A percentile compares a stretch with the other conserved stretches of the same genome.
Conservation (phyloP, 2,113 vertebrate species). For the Neodon shergylaensis region DNA sequence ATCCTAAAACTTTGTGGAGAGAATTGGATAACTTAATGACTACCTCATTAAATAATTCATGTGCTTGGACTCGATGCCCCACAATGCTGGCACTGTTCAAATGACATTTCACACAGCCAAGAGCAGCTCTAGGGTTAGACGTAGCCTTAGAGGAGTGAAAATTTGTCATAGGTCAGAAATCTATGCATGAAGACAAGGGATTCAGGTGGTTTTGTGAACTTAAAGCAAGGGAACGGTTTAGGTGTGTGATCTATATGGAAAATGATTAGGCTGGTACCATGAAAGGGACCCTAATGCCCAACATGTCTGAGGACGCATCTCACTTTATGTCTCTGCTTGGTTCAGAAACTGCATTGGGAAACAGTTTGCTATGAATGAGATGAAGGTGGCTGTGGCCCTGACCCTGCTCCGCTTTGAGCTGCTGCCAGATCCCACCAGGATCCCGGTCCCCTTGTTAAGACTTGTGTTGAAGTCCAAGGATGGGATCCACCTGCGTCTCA, state of each 20-base stretch:
- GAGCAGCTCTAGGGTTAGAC: neutral
- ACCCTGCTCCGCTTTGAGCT: constrained; percentile 88
- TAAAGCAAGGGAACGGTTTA: neutral
- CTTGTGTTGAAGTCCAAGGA: constrained; percentile 22
- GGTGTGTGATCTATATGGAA: neutral
- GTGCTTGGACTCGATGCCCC: neutral
- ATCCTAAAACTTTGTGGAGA: neutral
- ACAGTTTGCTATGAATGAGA: constrained; percentile 86
- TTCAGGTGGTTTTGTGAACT: neutral
- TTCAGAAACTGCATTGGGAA: constrained; percentile 25
- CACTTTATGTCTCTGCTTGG: constrained; percentile 75
- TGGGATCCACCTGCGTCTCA: neutral
- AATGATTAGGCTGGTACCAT: neutral
- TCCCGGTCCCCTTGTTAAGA: constrained; percentile 6
- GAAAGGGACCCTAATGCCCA: neutral
- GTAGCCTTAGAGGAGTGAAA: neutral
- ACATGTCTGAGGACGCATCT: neutral
- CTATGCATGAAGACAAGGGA: neutral
- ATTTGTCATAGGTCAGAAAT: neutral
- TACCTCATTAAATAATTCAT: neutral
- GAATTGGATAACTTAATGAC: neutral
- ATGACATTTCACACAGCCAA: neutral
- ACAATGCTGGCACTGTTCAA: neutral
- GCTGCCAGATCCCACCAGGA: constrained; percentile 54
- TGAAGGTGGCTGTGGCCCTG: constrained; percentile 89